Percentiles rank a stretch among this genome's conserved stretches.
Evolutionary conservation across 2,888 invertebrate species (phyloP).

Genomic region (Hyles lineata): DNA sequence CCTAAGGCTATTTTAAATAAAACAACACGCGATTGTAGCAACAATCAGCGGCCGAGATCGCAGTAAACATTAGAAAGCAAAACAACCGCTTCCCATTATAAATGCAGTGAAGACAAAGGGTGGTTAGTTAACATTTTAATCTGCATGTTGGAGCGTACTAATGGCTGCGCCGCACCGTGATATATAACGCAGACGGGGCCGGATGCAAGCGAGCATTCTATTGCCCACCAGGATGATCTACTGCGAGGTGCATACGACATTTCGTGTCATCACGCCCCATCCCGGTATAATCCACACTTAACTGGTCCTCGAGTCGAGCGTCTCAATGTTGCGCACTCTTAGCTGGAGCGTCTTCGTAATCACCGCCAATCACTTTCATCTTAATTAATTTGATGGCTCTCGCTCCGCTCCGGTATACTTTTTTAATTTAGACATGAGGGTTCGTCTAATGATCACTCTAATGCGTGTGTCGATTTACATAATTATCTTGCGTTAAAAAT

Average conservation of each 20-base stretch:
- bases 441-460: background rate
- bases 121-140: slow-evolving; percentile 75
- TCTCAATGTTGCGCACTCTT: slow-evolving; percentile 9
- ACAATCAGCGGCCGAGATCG: slow-evolving; percentile 58
- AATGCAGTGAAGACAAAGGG: slow-evolving; percentile 65
- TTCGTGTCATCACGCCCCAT: slow-evolving; percentile 24
- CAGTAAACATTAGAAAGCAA: slow-evolving; percentile 57
- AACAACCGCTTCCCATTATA: slow-evolving; percentile 61
- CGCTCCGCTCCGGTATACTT: background rate
- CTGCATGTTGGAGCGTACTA: slow-evolving; percentile 61
- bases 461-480: slow-evolving; percentile 9
- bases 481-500: background rate
- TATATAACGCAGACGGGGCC: slow-evolving; percentile 51
- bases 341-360: slow-evolving; percentile 18
- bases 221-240: slow-evolving; percentile 62
- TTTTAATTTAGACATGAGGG: slow-evolving; percentile 12
- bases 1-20: slow-evolving; percentile 43
- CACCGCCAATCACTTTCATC: slow-evolving; percentile 20
- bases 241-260: slow-evolving; percentile 48
- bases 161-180: slow-evolving; percentile 61
- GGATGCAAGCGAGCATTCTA: slow-evolving; percentile 62
- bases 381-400: slow-evolving; percentile 17
- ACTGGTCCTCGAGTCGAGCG: background rate
- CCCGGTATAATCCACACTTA: slow-evolving; percentile 26
- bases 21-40: slow-evolving; percentile 54